Evolutionary conservation across 23 tunicate species (phyloP).

Genomic region (Botrylloides violaceus): DNA sequence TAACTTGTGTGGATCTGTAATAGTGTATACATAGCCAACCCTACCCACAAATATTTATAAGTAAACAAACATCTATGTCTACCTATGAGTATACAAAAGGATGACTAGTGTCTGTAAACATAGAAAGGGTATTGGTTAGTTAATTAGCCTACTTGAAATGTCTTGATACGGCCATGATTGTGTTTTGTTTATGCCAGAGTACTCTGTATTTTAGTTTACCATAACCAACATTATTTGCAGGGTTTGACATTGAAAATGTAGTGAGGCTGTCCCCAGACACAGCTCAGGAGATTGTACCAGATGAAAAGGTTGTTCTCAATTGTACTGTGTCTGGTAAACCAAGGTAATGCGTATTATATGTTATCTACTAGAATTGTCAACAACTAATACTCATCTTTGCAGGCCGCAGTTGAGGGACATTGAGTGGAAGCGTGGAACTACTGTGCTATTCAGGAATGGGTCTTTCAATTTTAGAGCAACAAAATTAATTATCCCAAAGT

Average conservation of each 20-base stretch:
- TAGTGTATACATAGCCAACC: too few relatives aligned
- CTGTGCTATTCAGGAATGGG: not conserved
- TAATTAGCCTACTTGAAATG: too few relatives aligned
- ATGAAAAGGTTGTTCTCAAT: not conserved
- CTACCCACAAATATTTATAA: too few relatives aligned
- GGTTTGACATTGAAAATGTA: slow-evolving; percentile 13
- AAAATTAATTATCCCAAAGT: not conserved
- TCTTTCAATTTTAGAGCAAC: not conserved
- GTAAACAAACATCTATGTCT: too few relatives aligned
- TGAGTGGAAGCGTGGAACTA: not conserved
- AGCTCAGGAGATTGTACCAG: slow-evolving; percentile 4
- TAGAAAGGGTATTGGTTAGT: too few relatives aligned
- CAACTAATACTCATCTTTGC: not conserved
- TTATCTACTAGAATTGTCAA: not conserved
- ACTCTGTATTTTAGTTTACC: too few relatives aligned
- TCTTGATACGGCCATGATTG: too few relatives aligned
- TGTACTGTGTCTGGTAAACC: slow-evolving; percentile 21
- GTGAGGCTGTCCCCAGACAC: not conserved
- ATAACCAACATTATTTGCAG: slow-evolving; percentile 4
- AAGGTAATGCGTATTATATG: not conserved
- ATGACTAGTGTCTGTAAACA: too few relatives aligned
- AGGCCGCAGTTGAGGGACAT: slow-evolving; percentile 19
- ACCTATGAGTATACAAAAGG: too few relatives aligned
- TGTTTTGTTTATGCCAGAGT: too few relatives aligned
- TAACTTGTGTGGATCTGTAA: too few relatives aligned